Evolutionary conservation across 2,888 invertebrate genomes (phyloP), one percentile per base, ranked within the genome.

Genomic region (Boloria selene): DNA sequence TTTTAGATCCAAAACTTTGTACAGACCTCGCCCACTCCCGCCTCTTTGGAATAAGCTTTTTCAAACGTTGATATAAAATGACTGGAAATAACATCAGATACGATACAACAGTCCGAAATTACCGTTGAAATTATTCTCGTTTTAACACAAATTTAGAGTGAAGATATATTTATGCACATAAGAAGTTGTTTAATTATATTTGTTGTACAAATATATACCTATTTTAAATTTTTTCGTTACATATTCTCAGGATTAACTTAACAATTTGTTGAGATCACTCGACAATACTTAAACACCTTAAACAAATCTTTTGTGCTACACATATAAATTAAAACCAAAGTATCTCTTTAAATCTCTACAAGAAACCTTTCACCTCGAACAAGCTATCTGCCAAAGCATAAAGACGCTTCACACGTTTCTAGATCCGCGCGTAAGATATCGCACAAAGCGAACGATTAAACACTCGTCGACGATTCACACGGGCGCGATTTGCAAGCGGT

Each of bases 401-500:
- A 61, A 61, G 64, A 14, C 68, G 64, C 52, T 59, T 61, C 59
- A 55, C 26, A 63, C 62, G n/a, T 22, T 17, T n/a, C 59, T 60
- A 77, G 78, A 67, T 65, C 70, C 64, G 45, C 60, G 61, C 53
- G 58, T 50, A 65, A 68, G 70, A 71, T 65, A 79, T 81, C 78
- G 79, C 78, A 83, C 86, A 84, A 86, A 87, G 87, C 80, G 76
- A 79, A 74, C 86, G 87, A 87, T 88, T 88, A 88, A 85, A 81
- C 84, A 82, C 87, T 88, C 75, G 74, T 73, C 73, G 67, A 44
- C 60, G 55, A 63, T 68, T 68, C 71, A 65, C 68, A 58, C 68
- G 56, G 66, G 65, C 51, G 64, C 68, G 72, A 72, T 72, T 73
- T 72, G 70, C 68, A 70, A 72, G 71, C 74, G 72, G 69, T 72